Percentiles rank a stretch among this genome's conserved stretches.
Evolutionary conservation across 2,888 invertebrate species (phyloP).

Genomic region (Sinhomidia bicolor): DNA sequence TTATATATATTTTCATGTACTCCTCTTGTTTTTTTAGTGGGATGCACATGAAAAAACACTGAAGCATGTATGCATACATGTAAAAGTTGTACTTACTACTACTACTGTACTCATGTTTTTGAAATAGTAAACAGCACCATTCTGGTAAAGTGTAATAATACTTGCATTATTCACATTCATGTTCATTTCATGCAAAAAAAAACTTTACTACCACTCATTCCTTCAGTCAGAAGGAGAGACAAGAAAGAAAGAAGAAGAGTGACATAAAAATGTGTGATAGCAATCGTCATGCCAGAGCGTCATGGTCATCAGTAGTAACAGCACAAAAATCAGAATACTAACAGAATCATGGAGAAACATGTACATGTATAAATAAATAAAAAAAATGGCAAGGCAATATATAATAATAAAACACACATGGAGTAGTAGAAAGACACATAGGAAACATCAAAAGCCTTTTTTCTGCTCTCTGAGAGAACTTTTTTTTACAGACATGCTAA

Average conservation of each 20-base stretch:
- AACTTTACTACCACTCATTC: neutral
- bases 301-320: conserved; percentile 48
- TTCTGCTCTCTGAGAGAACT: neutral
- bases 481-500: neutral
- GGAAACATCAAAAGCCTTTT: conserved; percentile 22
- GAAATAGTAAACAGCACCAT: neutral
- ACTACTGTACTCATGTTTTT: no score
- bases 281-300: conserved; percentile 53
- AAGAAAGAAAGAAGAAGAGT: neutral
- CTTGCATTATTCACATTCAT: conserved; percentile 49
- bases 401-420: neutral
- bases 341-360: conserved; percentile 34
- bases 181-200: conserved; percentile 4
- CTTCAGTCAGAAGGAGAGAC: conserved; percentile 30
- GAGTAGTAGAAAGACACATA: neutral
- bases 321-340: neutral
- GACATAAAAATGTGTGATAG: conserved; percentile 29
- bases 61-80: neutral
- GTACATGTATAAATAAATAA: conserved; percentile 43
- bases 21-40: conserved; percentile 10
- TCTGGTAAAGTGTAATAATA: conserved; percentile 12
- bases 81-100: neutral
- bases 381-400: neutral
- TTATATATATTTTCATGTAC: neutral
- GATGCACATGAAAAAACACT: neutral